These are phyloP conservation scores for Spea hammondii DNA, from an alignment of 2,797 vertebrate genomes.

Conservation along the genomic window DNA sequence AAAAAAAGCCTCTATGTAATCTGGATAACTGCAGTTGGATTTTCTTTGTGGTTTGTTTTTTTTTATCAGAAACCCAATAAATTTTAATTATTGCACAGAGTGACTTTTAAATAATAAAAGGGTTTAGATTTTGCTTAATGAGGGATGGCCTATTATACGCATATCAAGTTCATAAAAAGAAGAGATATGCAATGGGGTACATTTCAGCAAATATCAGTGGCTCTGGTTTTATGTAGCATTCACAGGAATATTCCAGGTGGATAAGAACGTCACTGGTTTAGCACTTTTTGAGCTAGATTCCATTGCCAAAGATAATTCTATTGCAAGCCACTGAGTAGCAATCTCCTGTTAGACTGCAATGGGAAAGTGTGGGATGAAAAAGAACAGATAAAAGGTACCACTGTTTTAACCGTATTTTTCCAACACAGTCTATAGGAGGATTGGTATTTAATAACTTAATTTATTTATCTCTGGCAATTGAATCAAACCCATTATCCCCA, in stretches of 20 bases:
- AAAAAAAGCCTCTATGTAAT: constrained; percentile 18
- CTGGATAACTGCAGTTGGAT: constrained; percentile 2
- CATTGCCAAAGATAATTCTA: too few species aligned
- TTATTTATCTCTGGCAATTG: too few species aligned
- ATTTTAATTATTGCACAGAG: constrained; percentile 48
- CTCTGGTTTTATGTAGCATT: constrained; percentile 10
- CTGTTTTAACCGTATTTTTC: too few species aligned
- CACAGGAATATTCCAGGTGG: constrained; percentile 13
- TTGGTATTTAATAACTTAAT: too few species aligned
- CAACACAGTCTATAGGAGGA: too few species aligned
- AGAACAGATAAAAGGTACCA: too few species aligned
- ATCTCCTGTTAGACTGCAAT: too few species aligned
- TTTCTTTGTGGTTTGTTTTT: background rate
- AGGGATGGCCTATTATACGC: constrained; percentile 22
- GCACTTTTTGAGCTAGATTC: background rate
- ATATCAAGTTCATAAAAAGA: constrained; percentile 26
- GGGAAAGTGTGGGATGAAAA: too few species aligned
- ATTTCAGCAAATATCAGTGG: constrained; percentile 14
- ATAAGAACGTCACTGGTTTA: constrained; percentile 7
- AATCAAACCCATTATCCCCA: too few species aligned
- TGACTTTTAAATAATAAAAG: constrained; percentile 18
- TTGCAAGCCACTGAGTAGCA: too few species aligned
- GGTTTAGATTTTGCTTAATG: constrained; percentile 22
- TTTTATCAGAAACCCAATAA: constrained; percentile 15
- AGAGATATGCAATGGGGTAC: constrained; percentile 22